A percentile compares a stretch with the other conserved stretches of the same genome.
These are phyloP conservation scores for Portevinia maculata DNA, from an alignment of 2,888 invertebrate genomes.

Conservation along the genomic window DNA sequence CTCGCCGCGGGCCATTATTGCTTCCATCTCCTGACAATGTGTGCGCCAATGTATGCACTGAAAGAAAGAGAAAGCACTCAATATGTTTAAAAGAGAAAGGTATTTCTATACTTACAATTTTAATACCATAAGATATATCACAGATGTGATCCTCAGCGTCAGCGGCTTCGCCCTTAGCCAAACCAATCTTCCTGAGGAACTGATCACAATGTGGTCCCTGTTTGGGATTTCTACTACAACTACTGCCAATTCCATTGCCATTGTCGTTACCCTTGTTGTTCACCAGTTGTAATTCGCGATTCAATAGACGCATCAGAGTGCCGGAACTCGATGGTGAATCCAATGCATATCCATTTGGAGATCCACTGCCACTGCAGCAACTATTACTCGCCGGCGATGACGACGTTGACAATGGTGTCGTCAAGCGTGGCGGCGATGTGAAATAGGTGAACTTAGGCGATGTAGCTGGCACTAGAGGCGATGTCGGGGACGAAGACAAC, in stretches of 20 bases:
- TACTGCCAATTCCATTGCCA: slow-evolving; percentile 29
- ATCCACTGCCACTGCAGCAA: slow-evolving; percentile 21
- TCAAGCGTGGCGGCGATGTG: slow-evolving; percentile 69
- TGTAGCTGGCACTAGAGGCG: slow-evolving; percentile 64
- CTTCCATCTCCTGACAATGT: slow-evolving; percentile 82
- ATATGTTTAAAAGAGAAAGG: background rate
- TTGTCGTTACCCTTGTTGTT: slow-evolving; percentile 8
- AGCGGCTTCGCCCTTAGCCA: slow-evolving; percentile 80
- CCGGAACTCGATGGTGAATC: slow-evolving; percentile 58
- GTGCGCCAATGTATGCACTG: slow-evolving; percentile 83
- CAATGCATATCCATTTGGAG: slow-evolving; percentile 37
- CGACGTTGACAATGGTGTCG: slow-evolving; percentile 37
- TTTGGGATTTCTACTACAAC: slow-evolving; percentile 77
- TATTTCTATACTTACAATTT: slow-evolving; percentile 79
- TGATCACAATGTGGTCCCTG: slow-evolving; percentile 83
- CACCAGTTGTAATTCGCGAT: background rate
- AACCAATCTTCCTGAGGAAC: slow-evolving; percentile 83
- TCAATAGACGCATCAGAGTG: slow-evolving; percentile 33
- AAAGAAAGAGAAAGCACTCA: slow-evolving; percentile 41
- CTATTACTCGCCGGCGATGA: slow-evolving; percentile 48
- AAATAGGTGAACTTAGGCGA: slow-evolving; percentile 66
- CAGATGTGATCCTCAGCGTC: slow-evolving; percentile 83
- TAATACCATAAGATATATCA: slow-evolving; percentile 83
- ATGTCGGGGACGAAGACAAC: slow-evolving; percentile 66
- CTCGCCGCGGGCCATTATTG: slow-evolving; percentile 80